A percentile compares a stretch with the other conserved stretches of the same genome.
phyloP scores from a whole-genome alignment of 2,888 invertebrate species.

The Drosophila kambysellisi region DNA sequence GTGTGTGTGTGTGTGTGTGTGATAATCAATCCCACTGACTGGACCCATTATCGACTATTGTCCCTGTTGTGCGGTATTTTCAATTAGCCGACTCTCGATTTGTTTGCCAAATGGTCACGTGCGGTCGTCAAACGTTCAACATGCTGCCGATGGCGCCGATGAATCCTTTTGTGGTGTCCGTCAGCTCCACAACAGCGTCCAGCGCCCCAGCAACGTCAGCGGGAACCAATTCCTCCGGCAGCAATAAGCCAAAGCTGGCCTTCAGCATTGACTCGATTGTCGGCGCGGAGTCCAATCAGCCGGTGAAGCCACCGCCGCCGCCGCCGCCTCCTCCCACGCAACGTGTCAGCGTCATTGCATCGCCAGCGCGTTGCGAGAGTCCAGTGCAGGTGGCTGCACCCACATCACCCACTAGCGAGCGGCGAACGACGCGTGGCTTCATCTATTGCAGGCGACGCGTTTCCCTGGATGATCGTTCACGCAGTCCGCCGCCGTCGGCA shows the following conservation, averaged over 20 bases:
- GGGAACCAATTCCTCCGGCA: slow-evolving; percentile 52
- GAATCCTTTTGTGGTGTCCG: slow-evolving; percentile 83
- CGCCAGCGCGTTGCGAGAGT: slow-evolving; percentile 76
- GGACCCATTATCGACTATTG: slow-evolving; percentile 35
- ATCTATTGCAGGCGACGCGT: slow-evolving; percentile 78
- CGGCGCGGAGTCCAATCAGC: slow-evolving; percentile 85
- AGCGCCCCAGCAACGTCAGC: slow-evolving; percentile 60
- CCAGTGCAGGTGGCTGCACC: slow-evolving; percentile 44
- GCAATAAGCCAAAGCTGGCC: slow-evolving; percentile 95
- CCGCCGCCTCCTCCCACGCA: slow-evolving; percentile 24
- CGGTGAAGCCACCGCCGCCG: slow-evolving; percentile 35
- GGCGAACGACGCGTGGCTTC: slow-evolving; percentile 72
- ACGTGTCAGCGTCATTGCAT: slow-evolving; percentile 67
- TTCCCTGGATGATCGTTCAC: slow-evolving; percentile 69
- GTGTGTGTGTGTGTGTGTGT: background rate
- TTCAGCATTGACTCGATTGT: slow-evolving; percentile 98
- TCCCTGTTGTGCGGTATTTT: slow-evolving; percentile 44
- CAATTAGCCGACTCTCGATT: slow-evolving; percentile 51
- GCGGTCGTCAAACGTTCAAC: slow-evolving; percentile 84
- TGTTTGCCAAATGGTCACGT: slow-evolving; percentile 84
- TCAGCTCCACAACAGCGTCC: slow-evolving; percentile 58
- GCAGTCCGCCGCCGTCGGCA: slow-evolving; percentile 61
- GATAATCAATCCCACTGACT: slow-evolving; percentile 13
- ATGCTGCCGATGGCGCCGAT: slow-evolving; percentile 97
- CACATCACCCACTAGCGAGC: slow-evolving; percentile 54